Evolutionary conservation across 2,888 invertebrate genomes (phyloP).

Genomic region (Eulithis prunata): DNA sequence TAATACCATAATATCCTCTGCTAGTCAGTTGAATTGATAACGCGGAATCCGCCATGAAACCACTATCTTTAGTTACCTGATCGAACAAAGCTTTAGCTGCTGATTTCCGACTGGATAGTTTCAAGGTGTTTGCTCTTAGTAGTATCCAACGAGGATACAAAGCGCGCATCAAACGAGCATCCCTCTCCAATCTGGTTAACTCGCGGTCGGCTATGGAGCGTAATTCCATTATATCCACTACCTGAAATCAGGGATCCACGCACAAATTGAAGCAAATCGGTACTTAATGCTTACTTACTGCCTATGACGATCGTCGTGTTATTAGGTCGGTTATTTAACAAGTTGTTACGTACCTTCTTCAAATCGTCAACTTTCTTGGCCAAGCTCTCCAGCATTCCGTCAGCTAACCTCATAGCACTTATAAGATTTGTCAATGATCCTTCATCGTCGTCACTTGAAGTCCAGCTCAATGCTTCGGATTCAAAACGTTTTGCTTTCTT

Average conservation of each 20-base stretch:
- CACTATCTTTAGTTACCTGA: conserved; percentile 52
- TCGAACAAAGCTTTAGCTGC: conserved; percentile 54
- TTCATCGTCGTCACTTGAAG: conserved; percentile 54
- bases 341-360: conserved; percentile 58
- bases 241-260: conserved; percentile 49
- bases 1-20: no score
- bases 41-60: no score
- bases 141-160: conserved; percentile 71
- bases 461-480: conserved; percentile 69
- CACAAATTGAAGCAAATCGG: no score
- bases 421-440: conserved; percentile 61
- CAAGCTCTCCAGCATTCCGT: conserved; percentile 76
- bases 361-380: conserved; percentile 76
- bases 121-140: conserved; percentile 64
- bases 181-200: conserved; percentile 63
- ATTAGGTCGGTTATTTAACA: no score
- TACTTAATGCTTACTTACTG: no score
- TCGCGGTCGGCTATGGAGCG: conserved; percentile 75
- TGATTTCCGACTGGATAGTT: conserved; percentile 61
- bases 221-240: conserved; percentile 76
- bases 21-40: no score
- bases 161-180: conserved; percentile 59
- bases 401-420: conserved; percentile 70
- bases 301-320: no score
- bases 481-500: conserved; percentile 70